These are phyloP conservation scores for Jaculus jaculus DNA, from an alignment of 2,113 vertebrate genomes.

Conservation along the genomic window DNA sequence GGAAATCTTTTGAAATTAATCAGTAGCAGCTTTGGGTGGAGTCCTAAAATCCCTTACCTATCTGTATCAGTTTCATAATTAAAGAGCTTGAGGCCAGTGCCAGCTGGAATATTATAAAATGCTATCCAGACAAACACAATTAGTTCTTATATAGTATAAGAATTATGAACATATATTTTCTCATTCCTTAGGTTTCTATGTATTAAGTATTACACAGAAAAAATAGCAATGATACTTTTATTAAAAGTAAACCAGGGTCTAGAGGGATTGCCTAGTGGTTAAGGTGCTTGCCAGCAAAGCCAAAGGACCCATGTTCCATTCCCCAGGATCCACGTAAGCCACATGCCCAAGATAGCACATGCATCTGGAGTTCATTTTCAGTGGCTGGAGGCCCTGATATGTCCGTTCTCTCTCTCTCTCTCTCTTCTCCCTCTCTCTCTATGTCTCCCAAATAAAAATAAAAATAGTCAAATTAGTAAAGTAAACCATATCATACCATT, in stretches of 20 bases:
- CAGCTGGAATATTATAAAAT: constrained; percentile 63
- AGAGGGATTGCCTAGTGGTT: no score
- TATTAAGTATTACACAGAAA: background rate
- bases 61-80: constrained; percentile 70
- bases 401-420: background rate
- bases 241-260: constrained; percentile 10
- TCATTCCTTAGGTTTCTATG: background rate
- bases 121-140: constrained; percentile 55
- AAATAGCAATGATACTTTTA: background rate
- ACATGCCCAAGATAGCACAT: no score
- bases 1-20: constrained; percentile 81
- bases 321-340: no score
- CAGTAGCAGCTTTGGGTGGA: constrained; percentile 78
- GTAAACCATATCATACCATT: no score
- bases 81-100: constrained; percentile 51
- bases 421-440: no score
- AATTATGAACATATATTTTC: background rate
- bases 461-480: no score
- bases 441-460: no score
- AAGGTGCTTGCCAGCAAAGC: no score
- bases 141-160: constrained; percentile 40
- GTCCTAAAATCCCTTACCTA: constrained; percentile 60
- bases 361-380: no score
- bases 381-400: no score
- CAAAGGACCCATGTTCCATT: no score